phyloP scores from a whole-genome alignment of 2,797 vertebrate species.

The Betta splendens region DNA sequence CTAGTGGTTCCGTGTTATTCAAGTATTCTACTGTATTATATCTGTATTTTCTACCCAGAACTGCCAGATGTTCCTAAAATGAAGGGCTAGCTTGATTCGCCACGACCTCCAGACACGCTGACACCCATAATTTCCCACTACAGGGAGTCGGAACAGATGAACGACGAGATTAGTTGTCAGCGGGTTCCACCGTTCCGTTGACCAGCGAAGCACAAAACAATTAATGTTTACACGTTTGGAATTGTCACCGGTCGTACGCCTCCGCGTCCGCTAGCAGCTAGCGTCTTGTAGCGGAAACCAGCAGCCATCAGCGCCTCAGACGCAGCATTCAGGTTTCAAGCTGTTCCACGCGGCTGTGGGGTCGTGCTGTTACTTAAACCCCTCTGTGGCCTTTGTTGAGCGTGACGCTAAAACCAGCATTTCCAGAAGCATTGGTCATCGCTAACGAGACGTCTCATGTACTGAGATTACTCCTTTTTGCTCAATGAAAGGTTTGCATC shows the following conservation, averaged over 20 bases:
- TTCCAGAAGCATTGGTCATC: too few species aligned
- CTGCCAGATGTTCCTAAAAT: neutral
- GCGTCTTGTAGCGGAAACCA: too few species aligned
- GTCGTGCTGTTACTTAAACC: too few species aligned
- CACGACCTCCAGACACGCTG: neutral
- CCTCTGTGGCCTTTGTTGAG: too few species aligned
- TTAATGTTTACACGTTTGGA: constrained; percentile 45
- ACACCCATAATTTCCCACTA: constrained; percentile 4
- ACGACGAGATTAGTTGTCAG: constrained; percentile 23
- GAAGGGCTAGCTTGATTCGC: neutral
- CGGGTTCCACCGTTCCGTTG: constrained; percentile 24
- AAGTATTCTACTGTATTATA: too few species aligned
- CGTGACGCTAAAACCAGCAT: too few species aligned
- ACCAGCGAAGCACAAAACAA: constrained; percentile 50
- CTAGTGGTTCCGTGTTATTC: too few species aligned
- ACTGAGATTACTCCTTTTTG: constrained; percentile 25
- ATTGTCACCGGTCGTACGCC: neutral
- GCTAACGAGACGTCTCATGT: too few species aligned
- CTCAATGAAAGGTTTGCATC: constrained; percentile 21
- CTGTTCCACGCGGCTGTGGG: too few species aligned
- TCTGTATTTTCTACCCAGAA: too few species aligned
- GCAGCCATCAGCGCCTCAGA: too few species aligned
- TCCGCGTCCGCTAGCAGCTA: neutral
- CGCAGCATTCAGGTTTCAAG: too few species aligned
- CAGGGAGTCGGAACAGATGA: neutral